A percentile compares a stretch with the other conserved stretches of the same genome.
Evolutionary conservation across 1,140 invertebrate genomes (phyloP).

Genomic region (Mya arenaria): DNA sequence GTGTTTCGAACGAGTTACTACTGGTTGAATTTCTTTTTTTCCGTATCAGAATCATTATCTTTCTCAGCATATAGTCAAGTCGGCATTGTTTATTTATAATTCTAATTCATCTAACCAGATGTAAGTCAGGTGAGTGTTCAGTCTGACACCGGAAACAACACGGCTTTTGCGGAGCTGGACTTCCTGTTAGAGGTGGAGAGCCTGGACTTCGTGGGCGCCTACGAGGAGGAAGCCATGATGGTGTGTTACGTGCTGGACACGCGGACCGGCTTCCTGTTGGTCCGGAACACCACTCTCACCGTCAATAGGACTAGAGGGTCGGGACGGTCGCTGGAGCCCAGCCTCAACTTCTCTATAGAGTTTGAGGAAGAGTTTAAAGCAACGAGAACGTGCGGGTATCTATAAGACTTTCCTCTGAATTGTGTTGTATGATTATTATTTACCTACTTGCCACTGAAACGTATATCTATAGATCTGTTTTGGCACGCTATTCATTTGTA

Average conservation of each 20-base stretch:
- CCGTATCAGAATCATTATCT: too few relatives aligned
- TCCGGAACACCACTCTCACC: background rate
- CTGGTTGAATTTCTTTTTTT: too few relatives aligned
- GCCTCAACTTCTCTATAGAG: background rate
- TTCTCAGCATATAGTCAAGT: too few relatives aligned
- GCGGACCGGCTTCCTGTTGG: background rate
- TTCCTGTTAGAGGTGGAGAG: slow-evolving; percentile 1
- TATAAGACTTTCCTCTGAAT: too few relatives aligned
- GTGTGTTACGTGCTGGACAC: background rate
- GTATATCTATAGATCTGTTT: background rate
- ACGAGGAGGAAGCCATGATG: background rate
- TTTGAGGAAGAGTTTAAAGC: too few relatives aligned
- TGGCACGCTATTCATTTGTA: background rate
- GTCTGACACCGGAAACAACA: background rate
- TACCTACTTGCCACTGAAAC: background rate
- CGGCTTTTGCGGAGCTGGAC: background rate
- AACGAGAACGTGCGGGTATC: too few relatives aligned
- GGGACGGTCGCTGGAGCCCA: background rate
- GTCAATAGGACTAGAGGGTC: background rate
- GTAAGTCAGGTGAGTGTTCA: too few relatives aligned
- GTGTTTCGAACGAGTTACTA: too few relatives aligned
- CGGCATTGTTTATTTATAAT: too few relatives aligned
- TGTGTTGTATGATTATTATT: too few relatives aligned
- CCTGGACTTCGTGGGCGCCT: background rate
- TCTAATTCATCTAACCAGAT: too few relatives aligned